Percentiles rank a stretch among this genome's conserved stretches.
These are phyloP conservation scores for Aculops lycopersici DNA, from an alignment of 1,140 invertebrate species.

Conservation along the genomic window DNA sequence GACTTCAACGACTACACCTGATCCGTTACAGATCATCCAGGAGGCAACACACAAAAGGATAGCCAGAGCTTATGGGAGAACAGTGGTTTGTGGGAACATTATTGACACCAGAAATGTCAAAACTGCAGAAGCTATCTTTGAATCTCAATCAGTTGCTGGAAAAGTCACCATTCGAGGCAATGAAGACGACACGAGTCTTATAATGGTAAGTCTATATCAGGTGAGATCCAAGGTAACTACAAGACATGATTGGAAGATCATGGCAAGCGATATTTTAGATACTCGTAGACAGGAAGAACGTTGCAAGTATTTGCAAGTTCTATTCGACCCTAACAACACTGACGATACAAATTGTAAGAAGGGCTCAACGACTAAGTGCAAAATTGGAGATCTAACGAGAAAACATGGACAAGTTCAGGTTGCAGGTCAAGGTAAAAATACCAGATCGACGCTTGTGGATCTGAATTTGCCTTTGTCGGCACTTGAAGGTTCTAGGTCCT, in stretches of 20 bases:
- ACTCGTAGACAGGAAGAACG: slow-evolving; percentile 3
- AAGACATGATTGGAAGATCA: slow-evolving; percentile 50
- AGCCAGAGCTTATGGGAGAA: too few relatives aligned
- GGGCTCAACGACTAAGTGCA: slow-evolving; percentile 15
- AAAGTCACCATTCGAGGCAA: slow-evolving; percentile 34
- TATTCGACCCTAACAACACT: slow-evolving; percentile 44
- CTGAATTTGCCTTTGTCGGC: slow-evolving; percentile 19
- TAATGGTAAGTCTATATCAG: slow-evolving; percentile 28
- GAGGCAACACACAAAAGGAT: too few relatives aligned
- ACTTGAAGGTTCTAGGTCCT: slow-evolving; percentile 28
- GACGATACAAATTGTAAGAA: slow-evolving; percentile 20
- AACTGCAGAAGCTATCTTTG: slow-evolving; percentile 44
- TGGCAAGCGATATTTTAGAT: slow-evolving; percentile 56
- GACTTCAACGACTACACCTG: too few relatives aligned
- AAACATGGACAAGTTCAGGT: slow-evolving; percentile 31
- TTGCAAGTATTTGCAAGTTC: slow-evolving; percentile 35
- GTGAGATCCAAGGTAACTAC: slow-evolving; percentile 16
- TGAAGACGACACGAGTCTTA: slow-evolving; percentile 30
- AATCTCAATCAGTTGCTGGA: slow-evolving; percentile 32
- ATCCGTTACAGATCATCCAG: too few relatives aligned
- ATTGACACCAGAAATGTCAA: slow-evolving; percentile 26
- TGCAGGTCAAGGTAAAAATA: slow-evolving; percentile 13
- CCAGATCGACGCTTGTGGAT: slow-evolving; percentile 12
- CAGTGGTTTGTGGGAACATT: slow-evolving; percentile 12
- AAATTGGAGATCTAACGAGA: slow-evolving; percentile 39